These are phyloP conservation scores for Drosophila anceps DNA, from an alignment of 2,888 invertebrate genomes.

Conservation along the genomic window DNA sequence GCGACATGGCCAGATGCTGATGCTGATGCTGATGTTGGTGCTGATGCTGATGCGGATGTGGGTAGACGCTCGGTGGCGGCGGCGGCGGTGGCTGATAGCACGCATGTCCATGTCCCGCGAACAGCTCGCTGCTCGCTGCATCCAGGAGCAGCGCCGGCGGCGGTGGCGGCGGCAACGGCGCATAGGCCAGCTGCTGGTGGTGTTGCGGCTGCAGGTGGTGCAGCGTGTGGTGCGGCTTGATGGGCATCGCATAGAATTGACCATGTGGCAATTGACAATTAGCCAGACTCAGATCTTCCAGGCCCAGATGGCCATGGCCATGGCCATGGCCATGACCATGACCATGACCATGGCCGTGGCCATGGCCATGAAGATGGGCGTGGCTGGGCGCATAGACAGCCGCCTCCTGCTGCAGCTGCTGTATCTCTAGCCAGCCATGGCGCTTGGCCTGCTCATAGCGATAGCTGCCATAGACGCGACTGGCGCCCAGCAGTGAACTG, in stretches of 20 bases:
- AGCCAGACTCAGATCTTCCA: slow-evolving; percentile 88
- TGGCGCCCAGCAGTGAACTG: slow-evolving; percentile 70
- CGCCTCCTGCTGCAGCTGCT: slow-evolving; percentile 91
- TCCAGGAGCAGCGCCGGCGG: slow-evolving; percentile 49
- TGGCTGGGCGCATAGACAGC: slow-evolving; percentile 88
- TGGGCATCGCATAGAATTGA: slow-evolving; percentile 87
- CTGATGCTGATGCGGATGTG: slow-evolving; percentile 24
- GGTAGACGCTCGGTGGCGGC: slow-evolving; percentile 44
- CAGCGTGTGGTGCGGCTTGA: slow-evolving; percentile 53
- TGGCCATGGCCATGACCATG: slow-evolving; percentile 23
- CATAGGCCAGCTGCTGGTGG: slow-evolving; percentile 46
- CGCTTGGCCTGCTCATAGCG: slow-evolving; percentile 90
- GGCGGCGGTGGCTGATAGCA: slow-evolving; percentile 66
- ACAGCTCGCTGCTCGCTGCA: slow-evolving; percentile 50
- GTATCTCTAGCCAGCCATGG: slow-evolving; percentile 92
- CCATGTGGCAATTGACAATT: slow-evolving; percentile 91
- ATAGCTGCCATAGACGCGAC: slow-evolving; percentile 79
- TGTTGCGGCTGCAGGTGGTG: slow-evolving; percentile 59
- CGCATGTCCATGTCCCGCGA: slow-evolving; percentile 45
- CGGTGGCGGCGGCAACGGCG: slow-evolving; percentile 41
- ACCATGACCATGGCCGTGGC: slow-evolving; percentile 16
- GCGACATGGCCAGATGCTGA: slow-evolving; percentile 77
- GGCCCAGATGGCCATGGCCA: slow-evolving; percentile 79
- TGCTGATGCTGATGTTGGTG: too few species aligned
- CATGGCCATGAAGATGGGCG: slow-evolving; percentile 69